Percentiles rank a stretch among this genome's conserved stretches.
These are phyloP conservation scores for Oscheius sp. DNA, from an alignment of 2,888 invertebrate species.

Conservation along the genomic window DNA sequence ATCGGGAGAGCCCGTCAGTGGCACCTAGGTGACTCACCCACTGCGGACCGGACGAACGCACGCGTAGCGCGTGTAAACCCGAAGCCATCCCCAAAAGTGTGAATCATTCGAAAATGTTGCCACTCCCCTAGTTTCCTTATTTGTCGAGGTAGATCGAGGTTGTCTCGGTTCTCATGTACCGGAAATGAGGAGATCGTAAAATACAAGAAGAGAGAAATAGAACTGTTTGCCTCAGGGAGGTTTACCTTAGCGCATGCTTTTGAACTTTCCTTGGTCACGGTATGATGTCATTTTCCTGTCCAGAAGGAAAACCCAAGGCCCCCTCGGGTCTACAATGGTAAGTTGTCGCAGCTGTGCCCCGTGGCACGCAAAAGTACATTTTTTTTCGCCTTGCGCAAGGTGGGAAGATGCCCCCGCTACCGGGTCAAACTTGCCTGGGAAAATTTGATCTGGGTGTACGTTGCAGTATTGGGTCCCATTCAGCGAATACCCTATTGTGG, in stretches of 20 bases:
- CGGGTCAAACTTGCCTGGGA: no score
- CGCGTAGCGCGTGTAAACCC: constrained; percentile 35
- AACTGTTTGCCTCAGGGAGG: constrained; percentile 34
- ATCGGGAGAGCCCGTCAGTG: constrained; percentile 27
- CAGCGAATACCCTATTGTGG: no score
- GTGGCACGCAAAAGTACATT: neutral
- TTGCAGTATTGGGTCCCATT: no score
- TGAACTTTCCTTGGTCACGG: constrained; percentile 29
- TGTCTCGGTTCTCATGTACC: neutral
- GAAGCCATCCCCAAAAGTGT: constrained; percentile 27
- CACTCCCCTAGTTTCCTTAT: constrained; percentile 21
- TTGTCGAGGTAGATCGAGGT: constrained; percentile 1
- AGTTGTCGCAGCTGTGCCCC: neutral
- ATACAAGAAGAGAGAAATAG: neutral
- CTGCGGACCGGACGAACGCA: constrained; percentile 27
- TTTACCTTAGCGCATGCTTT: constrained; percentile 30
- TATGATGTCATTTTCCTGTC: constrained; percentile 28
- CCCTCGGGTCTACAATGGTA: neutral
- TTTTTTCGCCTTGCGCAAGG: neutral
- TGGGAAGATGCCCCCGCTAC: neutral
- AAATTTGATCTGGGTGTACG: no score
- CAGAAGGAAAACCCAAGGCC: neutral
- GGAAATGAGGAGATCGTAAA: neutral
- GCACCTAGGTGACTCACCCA: constrained; percentile 27
- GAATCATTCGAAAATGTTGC: constrained; percentile 32